These are phyloP conservation scores for Martes flavigula DNA, from an alignment of 2,797 vertebrate genomes.

Conservation along the genomic window DNA sequence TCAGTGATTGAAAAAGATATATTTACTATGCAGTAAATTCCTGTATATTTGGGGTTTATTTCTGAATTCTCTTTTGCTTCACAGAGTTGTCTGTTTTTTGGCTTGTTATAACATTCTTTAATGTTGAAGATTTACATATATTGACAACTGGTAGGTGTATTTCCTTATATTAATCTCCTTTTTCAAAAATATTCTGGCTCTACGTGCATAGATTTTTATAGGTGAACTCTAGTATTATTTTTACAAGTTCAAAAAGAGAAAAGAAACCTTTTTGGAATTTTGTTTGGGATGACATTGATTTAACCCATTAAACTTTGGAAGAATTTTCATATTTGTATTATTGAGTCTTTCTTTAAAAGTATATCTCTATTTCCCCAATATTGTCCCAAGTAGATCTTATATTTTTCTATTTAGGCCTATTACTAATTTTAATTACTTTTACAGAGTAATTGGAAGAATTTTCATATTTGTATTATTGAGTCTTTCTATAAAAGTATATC, in stretches of 20 bases:
- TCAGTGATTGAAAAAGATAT: background rate
- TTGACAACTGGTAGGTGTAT: background rate
- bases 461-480: background rate
- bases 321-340: background rate
- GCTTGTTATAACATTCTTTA: background rate
- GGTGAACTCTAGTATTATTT: background rate
- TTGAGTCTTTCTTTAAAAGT: background rate
- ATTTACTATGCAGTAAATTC: background rate
- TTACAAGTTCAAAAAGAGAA: background rate
- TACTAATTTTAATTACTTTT: too few species aligned
- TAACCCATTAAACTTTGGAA: background rate
- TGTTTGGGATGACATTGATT: background rate
- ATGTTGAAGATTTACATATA: background rate
- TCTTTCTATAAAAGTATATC: background rate
- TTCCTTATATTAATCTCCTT: background rate
- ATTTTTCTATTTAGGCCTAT: background rate
- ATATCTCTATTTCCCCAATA: background rate
- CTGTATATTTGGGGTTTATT: background rate
- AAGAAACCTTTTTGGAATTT: background rate
- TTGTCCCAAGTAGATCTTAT: background rate
- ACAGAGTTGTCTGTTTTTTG: background rate
- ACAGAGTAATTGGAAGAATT: background rate
- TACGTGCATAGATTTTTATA: background rate
- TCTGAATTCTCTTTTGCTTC: constrained; percentile 1
- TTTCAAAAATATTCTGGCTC: background rate